Base-by-base conservation (phyloP, 1,140 invertebrate species). In the Trypoxylus dichotomus region DNA sequence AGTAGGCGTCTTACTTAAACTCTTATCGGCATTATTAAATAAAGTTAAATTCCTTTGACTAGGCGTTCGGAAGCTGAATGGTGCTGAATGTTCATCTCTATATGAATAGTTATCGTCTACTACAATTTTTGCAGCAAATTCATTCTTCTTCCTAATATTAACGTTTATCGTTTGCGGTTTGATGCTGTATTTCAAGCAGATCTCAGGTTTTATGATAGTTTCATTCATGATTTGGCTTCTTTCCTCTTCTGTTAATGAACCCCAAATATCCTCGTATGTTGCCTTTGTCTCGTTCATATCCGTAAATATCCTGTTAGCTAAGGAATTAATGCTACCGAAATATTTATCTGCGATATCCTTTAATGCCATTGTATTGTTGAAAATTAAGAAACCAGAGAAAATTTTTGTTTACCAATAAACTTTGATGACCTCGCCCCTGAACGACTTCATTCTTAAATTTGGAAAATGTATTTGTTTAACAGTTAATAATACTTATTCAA, bases 61-160 rank as follows among this genome's bases (percentile, higher is more conserved):
- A 82, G 90, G 90, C 0, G 93, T 94, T 85, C 93, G 92, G 86
- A 93, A 94, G 0, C 92, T 90, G 86, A 95, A 95, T 21, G 93
- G 93, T 43, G 90, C 92, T 0, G 93, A 94, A 83, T 94, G 92
- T 83, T 94, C 93, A 84, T 94, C 93, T 79, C 90, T 87, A 87
- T 92, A 94, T 19, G 86, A 87, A 5, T 82, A 85, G 77, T 89
- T 86, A 60, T 90, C 89, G 81, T 90, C 89, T 41, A 88, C 85
- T 25, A 90, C 87, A 0, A 89, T 74, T 80, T 86, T 87, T 8
- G 86, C 80, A 0, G 86, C 88, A 80, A 89, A 89, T 42, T 89
- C 87, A 7, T 80, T 79, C 68, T 87, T 86, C 24, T 68, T 68
- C 15, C 60, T 19, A 86, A 68, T 68, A 27, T 68, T 68, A 7